Evolutionary conservation across 2,888 invertebrate species (phyloP).

Genomic region (Drosophila neutralis): DNA sequence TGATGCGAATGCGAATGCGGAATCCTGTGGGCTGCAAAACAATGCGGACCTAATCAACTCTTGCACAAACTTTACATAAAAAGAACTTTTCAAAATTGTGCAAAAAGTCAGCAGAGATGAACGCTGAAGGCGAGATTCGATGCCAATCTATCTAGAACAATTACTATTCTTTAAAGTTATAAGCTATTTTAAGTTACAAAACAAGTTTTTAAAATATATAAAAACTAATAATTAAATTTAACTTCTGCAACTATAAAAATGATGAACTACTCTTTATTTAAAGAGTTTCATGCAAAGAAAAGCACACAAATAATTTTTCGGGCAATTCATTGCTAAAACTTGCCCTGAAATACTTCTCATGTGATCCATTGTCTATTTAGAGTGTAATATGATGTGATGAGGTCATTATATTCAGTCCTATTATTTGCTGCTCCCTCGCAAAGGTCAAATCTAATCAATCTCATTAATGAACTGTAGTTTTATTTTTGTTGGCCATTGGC

Average conservation of each 20-base stretch:
- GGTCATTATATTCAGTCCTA: constrained; percentile 15
- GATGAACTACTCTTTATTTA: neutral
- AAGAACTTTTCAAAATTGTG: constrained; percentile 5
- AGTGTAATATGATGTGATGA: constrained; percentile 8
- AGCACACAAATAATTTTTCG: no score
- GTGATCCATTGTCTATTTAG: constrained; percentile 3
- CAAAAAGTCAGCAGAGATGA: neutral
- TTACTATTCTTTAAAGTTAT: neutral
- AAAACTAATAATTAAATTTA: neutral
- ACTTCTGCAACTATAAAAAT: neutral
- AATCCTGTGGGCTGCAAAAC: constrained; percentile 30
- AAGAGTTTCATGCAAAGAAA: neutral
- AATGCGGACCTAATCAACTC: constrained; percentile 43
- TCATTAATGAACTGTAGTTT: constrained; percentile 32
- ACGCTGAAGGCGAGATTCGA: neutral
- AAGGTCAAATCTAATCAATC: constrained; percentile 47
- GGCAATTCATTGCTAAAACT: neutral
- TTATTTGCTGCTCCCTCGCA: constrained; percentile 1
- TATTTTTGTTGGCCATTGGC: constrained; percentile 6
- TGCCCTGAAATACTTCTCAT: neutral
- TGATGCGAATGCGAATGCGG: constrained; percentile 14
- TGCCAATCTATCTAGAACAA: neutral
- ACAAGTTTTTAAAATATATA: neutral
- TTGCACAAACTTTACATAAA: constrained; percentile 21
- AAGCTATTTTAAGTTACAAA: neutral